Evolutionary conservation across 2,797 vertebrate species (phyloP), one percentile per base, ranked within the genome.

Genomic region (Leptodactylus fallax): DNA sequence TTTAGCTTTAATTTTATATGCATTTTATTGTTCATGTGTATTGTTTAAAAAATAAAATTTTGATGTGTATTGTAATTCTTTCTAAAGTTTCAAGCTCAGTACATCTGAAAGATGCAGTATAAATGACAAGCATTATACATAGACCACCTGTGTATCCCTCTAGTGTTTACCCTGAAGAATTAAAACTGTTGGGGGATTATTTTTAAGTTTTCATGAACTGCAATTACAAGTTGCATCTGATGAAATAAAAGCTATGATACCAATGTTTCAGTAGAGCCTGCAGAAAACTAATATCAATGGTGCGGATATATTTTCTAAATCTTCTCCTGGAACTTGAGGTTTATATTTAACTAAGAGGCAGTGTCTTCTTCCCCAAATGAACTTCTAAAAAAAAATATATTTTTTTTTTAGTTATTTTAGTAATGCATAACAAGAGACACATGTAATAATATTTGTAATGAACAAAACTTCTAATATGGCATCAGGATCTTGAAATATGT

Each of bases 261-360:
- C 69, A n/a, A 77, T 19, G 17, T 77, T 90, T 86, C 23, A 87
- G 74, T 6, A 92, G 93, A 93, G 88, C 92, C 90, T 91, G 77
- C 82, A 93, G 92, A 93, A 93, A 94, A 92, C 78, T 65, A 92
- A 87, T 89, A 85, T 87, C 92, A 94, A 77, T 93, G 91, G 87
- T 76, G 90, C 92, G 90, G 91, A 95, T 93, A 91, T 79, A 87
- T 74, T 93, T 92, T 93, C 90, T 1, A 0, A 93, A 93, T 90
- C 81, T 81, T 90, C 87, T 90, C 90, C 90, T 76, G 65, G 93
- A 95, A 92, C 88, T 63, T 90, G 63, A 88, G 88, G 93, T 95
- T 93, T 76, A 56, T 36, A 36, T 36, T 36, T 36, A 36, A 36
- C 4, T 1, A 36, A 36, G 36, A 36, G 36, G 36, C 36, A 1